Base-by-base conservation (phyloP, 2,797 vertebrate species). In the Myripristis jacobus region DNA sequence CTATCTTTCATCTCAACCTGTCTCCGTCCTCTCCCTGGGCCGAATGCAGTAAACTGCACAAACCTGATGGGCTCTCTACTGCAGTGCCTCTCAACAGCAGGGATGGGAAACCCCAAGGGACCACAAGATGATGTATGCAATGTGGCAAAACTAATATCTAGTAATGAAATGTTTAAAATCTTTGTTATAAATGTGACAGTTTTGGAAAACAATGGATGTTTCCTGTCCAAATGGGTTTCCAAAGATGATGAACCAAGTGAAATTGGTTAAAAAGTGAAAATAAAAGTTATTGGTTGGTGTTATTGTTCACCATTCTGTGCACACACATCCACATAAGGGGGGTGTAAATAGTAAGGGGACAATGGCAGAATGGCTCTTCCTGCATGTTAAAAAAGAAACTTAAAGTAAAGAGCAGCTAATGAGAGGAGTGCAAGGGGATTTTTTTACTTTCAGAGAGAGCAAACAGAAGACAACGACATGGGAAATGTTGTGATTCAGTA, bases 1-100 rank as follows among this genome's bases (percentile, higher is more conserved):
- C 46, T n/a, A 66, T 47, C 46, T 55, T 64, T 66, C n/a, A 55
- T 75, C 70, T 69, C 34, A 64, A 47, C 9, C 15, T 50, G 47
- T 22, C 29, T 59, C 19, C 1, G 4, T 6, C 66, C 38, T n/a
- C 54, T 60, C 48, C 21, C 12, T 34, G 19, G 16, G n/a, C n/a
- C n/a, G n/a, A n/a, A n/a, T n/a, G n/a, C n/a, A n/a, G n/a, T n/a
- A n/a, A n/a, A n/a, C n/a, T n/a, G 15, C 24, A 54, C 27, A 47
- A 11, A 34, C 56, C 36, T 54, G 43, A 60, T 13, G 55, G 16
- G 11, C 18, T 59, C 24, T 56, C 2, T 43, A 16, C 22, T 63
- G 47, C 21, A 13, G 1, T 13, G 15, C 22, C 44, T 55, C 22
- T 73, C 21, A 48, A 59, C 34, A 2, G 7, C 34, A 36, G 7